Evolutionary conservation across 1,140 invertebrate species (phyloP).

Genomic region (Euwallacea similis): DNA sequence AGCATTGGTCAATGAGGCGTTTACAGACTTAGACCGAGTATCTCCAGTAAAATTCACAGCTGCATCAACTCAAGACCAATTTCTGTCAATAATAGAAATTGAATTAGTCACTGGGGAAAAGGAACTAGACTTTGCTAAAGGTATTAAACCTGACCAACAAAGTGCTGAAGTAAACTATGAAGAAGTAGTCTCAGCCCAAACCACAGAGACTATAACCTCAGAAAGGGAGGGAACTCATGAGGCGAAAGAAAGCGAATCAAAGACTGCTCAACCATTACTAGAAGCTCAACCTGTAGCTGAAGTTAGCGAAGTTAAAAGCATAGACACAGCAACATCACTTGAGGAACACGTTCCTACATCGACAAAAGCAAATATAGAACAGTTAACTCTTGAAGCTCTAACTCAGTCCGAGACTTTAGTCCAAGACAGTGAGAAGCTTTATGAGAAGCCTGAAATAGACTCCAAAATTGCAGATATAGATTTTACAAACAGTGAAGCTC

Average conservation of each 20-base stretch:
- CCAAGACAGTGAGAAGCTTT: constrained; percentile 61
- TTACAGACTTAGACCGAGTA: constrained; percentile 44
- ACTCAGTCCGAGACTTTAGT: constrained; percentile 55
- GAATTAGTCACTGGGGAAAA: constrained; percentile 51
- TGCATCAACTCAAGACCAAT: constrained; percentile 42
- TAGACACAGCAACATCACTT: constrained; percentile 48
- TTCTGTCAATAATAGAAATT: constrained; percentile 47
- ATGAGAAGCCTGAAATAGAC: constrained; percentile 52
- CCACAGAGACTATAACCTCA: constrained; percentile 41
- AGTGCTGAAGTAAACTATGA: constrained; percentile 48
- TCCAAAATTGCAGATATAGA: constrained; percentile 54
- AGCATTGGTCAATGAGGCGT: constrained; percentile 44
- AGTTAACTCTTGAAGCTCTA: constrained; percentile 53
- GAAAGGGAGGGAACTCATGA: constrained; percentile 58
- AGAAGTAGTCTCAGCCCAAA: constrained; percentile 38
- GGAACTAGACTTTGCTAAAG: constrained; percentile 42
- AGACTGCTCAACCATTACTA: constrained; percentile 49
- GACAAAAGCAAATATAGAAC: constrained; percentile 50
- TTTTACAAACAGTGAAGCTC: constrained; percentile 53
- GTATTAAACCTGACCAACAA: constrained; percentile 37
- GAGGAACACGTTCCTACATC: constrained; percentile 35
- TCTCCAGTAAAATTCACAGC: constrained; percentile 40
- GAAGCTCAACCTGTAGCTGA: constrained; percentile 54
- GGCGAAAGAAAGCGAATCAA: constrained; percentile 45
- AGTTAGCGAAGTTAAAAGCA: constrained; percentile 50